phyloP scores from a whole-genome alignment of 1,140 invertebrate genomes.

The Lucilia sericata region DNA sequence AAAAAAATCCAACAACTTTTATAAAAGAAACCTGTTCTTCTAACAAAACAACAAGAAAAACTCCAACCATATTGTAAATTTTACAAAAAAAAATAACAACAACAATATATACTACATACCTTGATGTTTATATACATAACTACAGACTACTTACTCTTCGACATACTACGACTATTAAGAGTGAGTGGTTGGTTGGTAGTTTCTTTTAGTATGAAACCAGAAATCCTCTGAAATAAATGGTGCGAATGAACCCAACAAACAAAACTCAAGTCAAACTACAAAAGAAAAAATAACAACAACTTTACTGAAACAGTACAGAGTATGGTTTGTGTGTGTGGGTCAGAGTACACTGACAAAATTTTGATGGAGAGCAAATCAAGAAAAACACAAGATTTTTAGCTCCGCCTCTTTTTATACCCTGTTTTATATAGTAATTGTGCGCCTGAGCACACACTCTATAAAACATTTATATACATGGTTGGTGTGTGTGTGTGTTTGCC shows the following conservation, averaged over 20 bases:
- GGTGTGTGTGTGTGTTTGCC: background rate
- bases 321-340: background rate
- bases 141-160: too few relatives aligned
- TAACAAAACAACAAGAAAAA: background rate
- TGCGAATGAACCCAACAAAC: slow-evolving; percentile 33
- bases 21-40: background rate
- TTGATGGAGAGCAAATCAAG: too few relatives aligned
- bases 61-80: background rate
- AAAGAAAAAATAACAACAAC: background rate
- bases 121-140: background rate
- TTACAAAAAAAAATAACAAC: background rate
- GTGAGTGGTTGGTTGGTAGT: too few relatives aligned
- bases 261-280: background rate
- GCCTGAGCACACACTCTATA: slow-evolving; percentile 42
- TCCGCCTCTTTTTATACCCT: slow-evolving; percentile 38
- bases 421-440: slow-evolving; percentile 17
- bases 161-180: background rate
- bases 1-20: too few relatives aligned
- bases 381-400: background rate
- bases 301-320: background rate
- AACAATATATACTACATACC: slow-evolving; percentile 26
- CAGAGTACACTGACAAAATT: too few relatives aligned
- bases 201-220: background rate
- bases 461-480: slow-evolving; percentile 14
- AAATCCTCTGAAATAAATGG: slow-evolving; percentile 27